A percentile compares a stretch with the other conserved stretches of the same genome.
phyloP scores from a whole-genome alignment of 2,797 vertebrate genomes.

The Vespertilio murinus region DNA sequence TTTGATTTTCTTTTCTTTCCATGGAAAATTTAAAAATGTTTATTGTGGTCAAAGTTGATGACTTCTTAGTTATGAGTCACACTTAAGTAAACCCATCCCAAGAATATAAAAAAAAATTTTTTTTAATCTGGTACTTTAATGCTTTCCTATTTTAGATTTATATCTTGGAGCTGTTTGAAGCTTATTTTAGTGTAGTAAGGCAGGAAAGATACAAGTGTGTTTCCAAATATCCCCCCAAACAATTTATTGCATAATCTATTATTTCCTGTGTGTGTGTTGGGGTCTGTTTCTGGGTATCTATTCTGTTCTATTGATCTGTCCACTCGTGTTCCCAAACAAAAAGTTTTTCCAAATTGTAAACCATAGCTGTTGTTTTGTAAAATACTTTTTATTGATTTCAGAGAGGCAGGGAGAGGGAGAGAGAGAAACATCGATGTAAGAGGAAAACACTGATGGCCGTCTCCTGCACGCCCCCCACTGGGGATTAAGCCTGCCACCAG shows the following conservation, averaged over 20 bases:
- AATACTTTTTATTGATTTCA: too few relatives aligned
- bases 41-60: slow-evolving; percentile 22
- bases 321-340: background rate
- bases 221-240: background rate
- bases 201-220: slow-evolving; percentile 13
- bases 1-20: slow-evolving; percentile 19
- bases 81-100: background rate
- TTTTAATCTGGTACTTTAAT: background rate
- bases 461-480: too few relatives aligned
- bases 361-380: background rate
- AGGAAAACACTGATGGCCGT: too few relatives aligned
- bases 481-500: too few relatives aligned
- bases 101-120: background rate
- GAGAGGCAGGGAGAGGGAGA: too few relatives aligned
- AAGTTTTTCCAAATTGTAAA: background rate
- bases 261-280: slow-evolving; percentile 1
- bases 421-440: too few relatives aligned
- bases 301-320: background rate
- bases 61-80: slow-evolving; percentile 19
- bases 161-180: slow-evolving; percentile 19
- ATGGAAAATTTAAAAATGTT: slow-evolving; percentile 2
- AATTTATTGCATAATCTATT: background rate
- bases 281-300: background rate
- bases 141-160: slow-evolving; percentile 20
- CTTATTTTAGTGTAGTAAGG: background rate